phyloP scores from a whole-genome alignment of 2,797 vertebrate genomes.

The Liasis olivaceus region DNA sequence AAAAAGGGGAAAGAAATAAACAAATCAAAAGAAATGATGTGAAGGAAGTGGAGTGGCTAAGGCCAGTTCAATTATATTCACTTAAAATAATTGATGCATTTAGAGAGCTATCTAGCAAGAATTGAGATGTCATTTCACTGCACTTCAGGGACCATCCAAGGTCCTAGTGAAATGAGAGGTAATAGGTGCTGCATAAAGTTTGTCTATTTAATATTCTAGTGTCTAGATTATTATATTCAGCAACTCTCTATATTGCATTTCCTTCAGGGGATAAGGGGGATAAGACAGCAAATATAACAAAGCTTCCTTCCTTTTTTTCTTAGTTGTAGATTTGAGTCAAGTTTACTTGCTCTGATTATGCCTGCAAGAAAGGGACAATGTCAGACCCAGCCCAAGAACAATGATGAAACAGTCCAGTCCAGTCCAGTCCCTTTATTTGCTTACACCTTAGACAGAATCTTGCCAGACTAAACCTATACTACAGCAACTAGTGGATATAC shows the following conservation, averaged over 20 bases:
- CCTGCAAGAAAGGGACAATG: not conserved
- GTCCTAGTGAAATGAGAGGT: not conserved
- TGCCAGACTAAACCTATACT: too few relatives aligned
- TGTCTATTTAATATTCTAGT: not conserved
- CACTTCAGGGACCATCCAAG: not conserved
- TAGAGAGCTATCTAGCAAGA: not conserved
- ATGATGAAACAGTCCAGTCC: too few relatives aligned
- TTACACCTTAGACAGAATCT: too few relatives aligned
- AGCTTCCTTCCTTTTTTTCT: not conserved
- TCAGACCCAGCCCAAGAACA: too few relatives aligned
- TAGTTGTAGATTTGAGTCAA: not conserved
- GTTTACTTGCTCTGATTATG: not conserved
- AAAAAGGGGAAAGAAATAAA: not conserved
- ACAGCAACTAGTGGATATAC: too few relatives aligned
- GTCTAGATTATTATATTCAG: not conserved
- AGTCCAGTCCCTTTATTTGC: too few relatives aligned
- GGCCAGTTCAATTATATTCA: not conserved
- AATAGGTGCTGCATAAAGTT: not conserved
- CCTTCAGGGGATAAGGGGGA: not conserved
- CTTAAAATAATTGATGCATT: not conserved
- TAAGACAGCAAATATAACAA: not conserved
- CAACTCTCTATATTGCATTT: not conserved
- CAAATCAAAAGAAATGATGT: not conserved
- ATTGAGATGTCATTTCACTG: not conserved
- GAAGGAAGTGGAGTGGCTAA: not conserved